phyloP scores from a whole-genome alignment of 2,797 vertebrate species.

The Halcyon badia region DNA sequence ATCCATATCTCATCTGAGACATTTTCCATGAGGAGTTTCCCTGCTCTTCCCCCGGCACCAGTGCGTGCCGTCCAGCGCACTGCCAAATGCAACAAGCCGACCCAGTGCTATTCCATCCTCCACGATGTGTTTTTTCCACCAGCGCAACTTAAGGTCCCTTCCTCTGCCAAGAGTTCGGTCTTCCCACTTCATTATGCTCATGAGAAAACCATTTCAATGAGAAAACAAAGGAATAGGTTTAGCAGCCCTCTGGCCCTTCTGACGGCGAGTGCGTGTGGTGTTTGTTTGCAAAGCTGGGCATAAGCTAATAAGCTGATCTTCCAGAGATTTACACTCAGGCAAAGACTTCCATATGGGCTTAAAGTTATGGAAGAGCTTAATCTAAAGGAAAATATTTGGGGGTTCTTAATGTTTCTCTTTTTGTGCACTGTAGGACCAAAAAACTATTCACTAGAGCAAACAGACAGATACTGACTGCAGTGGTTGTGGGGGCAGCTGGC shows the following conservation, averaged over 20 bases:
- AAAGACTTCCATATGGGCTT: neutral
- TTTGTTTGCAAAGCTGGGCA: neutral
- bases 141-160: neutral
- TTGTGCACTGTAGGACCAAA: neutral
- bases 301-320: neutral
- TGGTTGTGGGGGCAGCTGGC: neutral
- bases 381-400: neutral
- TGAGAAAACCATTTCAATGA: neutral
- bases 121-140: neutral
- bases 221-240: constrained; percentile 18
- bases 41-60: neutral
- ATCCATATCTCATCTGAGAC: accelerated
- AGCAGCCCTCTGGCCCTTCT: neutral
- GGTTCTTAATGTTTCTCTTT: neutral
- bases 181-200: neutral
- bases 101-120: neutral
- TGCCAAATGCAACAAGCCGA: neutral
- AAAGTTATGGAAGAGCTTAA: neutral
- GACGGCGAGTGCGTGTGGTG: neutral
- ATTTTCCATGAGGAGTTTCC: neutral
- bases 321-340: neutral
- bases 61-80: accelerated
- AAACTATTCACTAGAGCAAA: neutral
- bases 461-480: neutral
- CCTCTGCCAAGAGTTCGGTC: neutral